Conservation (phyloP, 1,140 invertebrate genomes). For the Drosophila lowei region DNA sequence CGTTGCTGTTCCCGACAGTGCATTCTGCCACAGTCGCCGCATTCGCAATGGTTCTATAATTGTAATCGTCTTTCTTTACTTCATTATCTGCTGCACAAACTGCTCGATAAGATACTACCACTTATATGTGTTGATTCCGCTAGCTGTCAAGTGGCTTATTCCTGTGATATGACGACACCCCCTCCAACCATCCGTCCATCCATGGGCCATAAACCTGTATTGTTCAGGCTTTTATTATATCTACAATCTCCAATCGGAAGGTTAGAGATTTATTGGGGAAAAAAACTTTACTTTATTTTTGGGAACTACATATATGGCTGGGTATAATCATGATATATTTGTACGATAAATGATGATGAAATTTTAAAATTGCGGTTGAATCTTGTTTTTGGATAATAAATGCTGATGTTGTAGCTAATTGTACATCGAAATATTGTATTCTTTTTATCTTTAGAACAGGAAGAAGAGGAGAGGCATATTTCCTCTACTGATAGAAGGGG, state of each 20-base stretch:
- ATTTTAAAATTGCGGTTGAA: no score
- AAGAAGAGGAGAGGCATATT: no score
- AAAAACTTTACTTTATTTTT: neutral
- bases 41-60: constrained; percentile 8
- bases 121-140: constrained; percentile 17
- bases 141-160: constrained; percentile 32
- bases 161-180: constrained; percentile 17
- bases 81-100: constrained; percentile 13
- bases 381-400: no score
- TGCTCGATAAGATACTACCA: constrained; percentile 23
- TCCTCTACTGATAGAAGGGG: no score
- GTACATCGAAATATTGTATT: no score
- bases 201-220: constrained; percentile 13
- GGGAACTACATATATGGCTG: neutral
- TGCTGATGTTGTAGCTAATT: no score
- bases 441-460: no score
- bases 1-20: no score
- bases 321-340: neutral
- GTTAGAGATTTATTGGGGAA: constrained; percentile 5
- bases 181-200: no score
- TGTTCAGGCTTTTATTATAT: neutral
- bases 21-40: no score
- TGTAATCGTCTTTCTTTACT: constrained; percentile 8
- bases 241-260: neutral
- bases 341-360: no score